A percentile compares a stretch with the other conserved stretches of the same genome.
phyloP scores from a whole-genome alignment of 1,140 invertebrate genomes.

The Zaprionus ghesquierei region DNA sequence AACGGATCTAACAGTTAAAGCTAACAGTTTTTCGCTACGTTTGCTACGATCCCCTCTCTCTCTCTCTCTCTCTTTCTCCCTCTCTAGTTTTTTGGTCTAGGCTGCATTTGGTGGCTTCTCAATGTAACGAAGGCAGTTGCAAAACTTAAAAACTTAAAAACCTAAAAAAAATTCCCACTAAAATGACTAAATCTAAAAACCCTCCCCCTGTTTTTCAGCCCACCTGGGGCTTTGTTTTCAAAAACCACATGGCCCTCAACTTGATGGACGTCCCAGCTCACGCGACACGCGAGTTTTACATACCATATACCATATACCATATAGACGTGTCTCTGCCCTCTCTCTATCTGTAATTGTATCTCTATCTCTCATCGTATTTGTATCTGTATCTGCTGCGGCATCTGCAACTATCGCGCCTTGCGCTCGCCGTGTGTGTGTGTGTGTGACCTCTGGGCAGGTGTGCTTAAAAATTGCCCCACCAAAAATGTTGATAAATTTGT shows the following conservation, averaged over 20 bases:
- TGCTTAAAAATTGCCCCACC: constrained; percentile 53
- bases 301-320: neutral
- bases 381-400: constrained; percentile 12
- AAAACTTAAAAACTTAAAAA: constrained; percentile 15
- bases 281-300: constrained; percentile 39
- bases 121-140: constrained; percentile 30
- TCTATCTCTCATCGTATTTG: neutral
- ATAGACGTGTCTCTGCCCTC: neutral
- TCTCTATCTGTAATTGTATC: constrained; percentile 8
- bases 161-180: neutral
- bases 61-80: neutral
- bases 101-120: constrained; percentile 63
- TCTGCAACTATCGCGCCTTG: constrained; percentile 14
- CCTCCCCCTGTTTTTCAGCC: neutral
- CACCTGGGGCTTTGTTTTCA: neutral
- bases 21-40: constrained; percentile 18
- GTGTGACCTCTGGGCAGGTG: constrained; percentile 54
- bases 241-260: neutral
- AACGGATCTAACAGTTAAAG: constrained; percentile 41
- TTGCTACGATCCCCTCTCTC: neutral
- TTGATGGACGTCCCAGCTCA: neutral
- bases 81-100: constrained; percentile 66
- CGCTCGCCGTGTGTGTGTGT: constrained; percentile 20
- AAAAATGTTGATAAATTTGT: constrained; percentile 59
- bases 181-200: neutral